A percentile compares a stretch with the other conserved stretches of the same genome.
Evolutionary conservation across 2,888 invertebrate species (phyloP).

Genomic region (Reticulitermes lucifugus): DNA sequence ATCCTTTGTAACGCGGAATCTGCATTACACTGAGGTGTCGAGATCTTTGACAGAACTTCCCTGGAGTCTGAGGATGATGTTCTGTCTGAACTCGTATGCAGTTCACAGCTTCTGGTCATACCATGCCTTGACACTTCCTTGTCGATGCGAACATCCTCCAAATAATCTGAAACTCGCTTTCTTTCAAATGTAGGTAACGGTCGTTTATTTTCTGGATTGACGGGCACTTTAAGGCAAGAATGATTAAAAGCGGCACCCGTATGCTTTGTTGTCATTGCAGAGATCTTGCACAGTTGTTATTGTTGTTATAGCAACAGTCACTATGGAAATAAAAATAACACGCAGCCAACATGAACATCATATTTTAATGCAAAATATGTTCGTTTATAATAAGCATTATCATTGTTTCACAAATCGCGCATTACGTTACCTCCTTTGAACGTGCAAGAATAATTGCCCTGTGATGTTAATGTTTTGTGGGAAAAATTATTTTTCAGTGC

Average conservation of each 20-base stretch:
- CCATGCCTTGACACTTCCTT: not conserved
- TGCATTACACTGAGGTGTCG: not conserved
- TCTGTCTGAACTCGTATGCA: not conserved
- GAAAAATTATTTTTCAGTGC: no score
- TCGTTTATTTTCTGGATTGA: constrained; percentile 78
- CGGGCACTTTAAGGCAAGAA: constrained; percentile 78
- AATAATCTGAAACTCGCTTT: constrained; percentile 57
- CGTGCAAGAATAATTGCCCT: no score
- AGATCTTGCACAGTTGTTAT: constrained; percentile 38
- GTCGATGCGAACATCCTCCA: not conserved
- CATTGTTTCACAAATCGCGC: no score
- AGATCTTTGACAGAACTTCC: not conserved
- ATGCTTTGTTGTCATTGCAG: constrained; percentile 67
- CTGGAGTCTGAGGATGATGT: constrained; percentile 3
- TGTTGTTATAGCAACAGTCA: constrained; percentile 40
- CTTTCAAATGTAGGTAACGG: constrained; percentile 79
- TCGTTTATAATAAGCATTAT: no score
- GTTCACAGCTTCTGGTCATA: not conserved
- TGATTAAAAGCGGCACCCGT: constrained; percentile 75
- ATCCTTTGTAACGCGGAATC: not conserved
- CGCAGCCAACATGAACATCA: not conserved
- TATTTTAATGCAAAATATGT: not conserved
- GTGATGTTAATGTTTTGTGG: no score
- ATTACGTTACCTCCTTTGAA: no score
- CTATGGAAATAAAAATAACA: not conserved